Evolutionary conservation across 1,140 invertebrate genomes (phyloP), one percentile per base, ranked within the genome.

Genomic region (Bombus confusus): DNA sequence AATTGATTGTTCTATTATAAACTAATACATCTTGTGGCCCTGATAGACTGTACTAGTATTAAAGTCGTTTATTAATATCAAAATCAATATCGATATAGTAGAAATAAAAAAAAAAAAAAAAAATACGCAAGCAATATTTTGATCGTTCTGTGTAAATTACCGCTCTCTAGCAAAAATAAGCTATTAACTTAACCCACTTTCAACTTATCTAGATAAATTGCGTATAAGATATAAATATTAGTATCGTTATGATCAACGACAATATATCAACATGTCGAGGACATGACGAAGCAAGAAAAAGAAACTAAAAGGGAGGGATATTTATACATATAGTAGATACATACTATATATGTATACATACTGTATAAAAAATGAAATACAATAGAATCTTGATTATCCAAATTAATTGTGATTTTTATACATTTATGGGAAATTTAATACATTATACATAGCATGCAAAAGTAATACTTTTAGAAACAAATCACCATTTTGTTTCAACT

Each of bases 161-260:
- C 64, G 43, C 66, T 37, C 47, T 47, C 3, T 1, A 18, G 3
- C 18, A 4, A 10, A 52, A 83, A 68, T 52, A 52, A 57, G 22
- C 8, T 12, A 34, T 31, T 37, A 28, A 43, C 52, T 83, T 57
- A 69, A 83, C 81, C 73, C 13, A 83, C 4, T 76, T 83, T 41
- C 59, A 37, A 41, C 47, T 4, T 68, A 66, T 68, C 43, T 73
- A 41, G 34, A 77, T 77, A 69, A 57, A 83, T 69, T 43, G 22
- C 5, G 3, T 39, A 76, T 34, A 25, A 31, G 18, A 39, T 57
- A 39, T 39, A 52, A 52, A 22, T 52, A 77, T 76, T 43, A 83
- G 22, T 52, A 52, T 68, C 28, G 59, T 39, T 34, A 13, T 39
- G 10, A n/a, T 37, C 31, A 37, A 74, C 25, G 71, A 47, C 25